Conservation (phyloP, 2,888 invertebrate species). For the Hipparchia sbordonii region DNA sequence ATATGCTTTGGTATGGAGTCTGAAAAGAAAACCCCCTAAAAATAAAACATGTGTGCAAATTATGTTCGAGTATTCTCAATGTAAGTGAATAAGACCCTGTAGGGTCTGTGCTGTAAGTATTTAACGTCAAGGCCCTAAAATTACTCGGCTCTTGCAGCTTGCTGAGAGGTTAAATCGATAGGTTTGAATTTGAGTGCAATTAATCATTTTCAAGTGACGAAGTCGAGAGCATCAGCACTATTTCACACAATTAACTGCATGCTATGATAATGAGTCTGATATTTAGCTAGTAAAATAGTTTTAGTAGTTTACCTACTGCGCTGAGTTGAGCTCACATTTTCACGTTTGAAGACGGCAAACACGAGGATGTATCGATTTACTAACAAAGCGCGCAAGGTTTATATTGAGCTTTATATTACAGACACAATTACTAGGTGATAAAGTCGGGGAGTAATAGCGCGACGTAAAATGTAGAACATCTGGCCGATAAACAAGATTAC, state of each 20-base stretch:
- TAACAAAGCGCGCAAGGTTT: conserved; percentile 4
- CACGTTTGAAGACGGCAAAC: conserved; percentile 1
- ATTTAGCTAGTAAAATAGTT: background rate
- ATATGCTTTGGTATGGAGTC: background rate
- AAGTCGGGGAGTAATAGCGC: conserved; percentile 18
- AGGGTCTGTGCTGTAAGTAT: conserved; percentile 38
- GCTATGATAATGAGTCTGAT: too few relatives aligned
- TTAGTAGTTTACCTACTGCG: background rate
- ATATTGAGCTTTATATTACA: conserved; percentile 13
- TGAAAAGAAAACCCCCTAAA: conserved; percentile 19
- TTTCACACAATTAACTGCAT: too few relatives aligned
- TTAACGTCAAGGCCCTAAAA: conserved; percentile 28
- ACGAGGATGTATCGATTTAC: conserved; percentile 15
- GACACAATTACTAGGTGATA: conserved; percentile 12
- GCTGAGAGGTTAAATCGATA: conserved; percentile 30
- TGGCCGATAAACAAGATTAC: conserved; percentile 27
- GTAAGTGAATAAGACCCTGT: conserved; percentile 38
- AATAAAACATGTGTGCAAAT: conserved; percentile 26
- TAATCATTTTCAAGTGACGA: background rate
- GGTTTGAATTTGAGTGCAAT: background rate
- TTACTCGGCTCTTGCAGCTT: conserved; percentile 12
- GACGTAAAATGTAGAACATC: conserved; percentile 19
- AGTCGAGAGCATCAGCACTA: too few relatives aligned
- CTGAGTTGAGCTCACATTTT: background rate
- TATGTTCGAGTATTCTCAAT: conserved; percentile 33